A percentile compares a stretch with the other conserved stretches of the same genome.
phyloP scores from a whole-genome alignment of 1,140 invertebrate genomes.

The Apis florea region DNA sequence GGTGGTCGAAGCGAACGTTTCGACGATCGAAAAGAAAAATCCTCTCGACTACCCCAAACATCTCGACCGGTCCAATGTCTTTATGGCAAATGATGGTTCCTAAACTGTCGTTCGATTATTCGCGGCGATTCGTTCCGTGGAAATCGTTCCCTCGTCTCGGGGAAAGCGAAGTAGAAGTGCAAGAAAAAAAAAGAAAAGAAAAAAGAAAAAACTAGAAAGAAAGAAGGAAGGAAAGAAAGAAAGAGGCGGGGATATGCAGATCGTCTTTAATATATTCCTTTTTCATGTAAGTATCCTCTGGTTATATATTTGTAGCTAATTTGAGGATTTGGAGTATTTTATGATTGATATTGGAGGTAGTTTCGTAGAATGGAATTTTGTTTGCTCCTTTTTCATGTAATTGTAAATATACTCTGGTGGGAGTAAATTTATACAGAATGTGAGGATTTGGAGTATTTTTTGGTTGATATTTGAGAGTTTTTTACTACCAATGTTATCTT shows the following conservation, averaged over 20 bases:
- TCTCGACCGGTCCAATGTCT: neutral
- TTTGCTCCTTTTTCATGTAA: too few species aligned
- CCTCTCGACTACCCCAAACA: neutral
- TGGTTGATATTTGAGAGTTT: too few species aligned
- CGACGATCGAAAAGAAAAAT: too few species aligned
- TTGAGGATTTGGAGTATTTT: too few species aligned
- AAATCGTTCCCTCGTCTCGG: neutral
- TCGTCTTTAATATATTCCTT: too few species aligned
- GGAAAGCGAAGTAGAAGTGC: slow-evolving; percentile 6
- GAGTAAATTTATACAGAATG: neutral
- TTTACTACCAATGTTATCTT: too few species aligned
- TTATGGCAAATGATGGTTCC: neutral
- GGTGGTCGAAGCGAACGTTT: neutral
- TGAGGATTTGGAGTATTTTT: too few species aligned
- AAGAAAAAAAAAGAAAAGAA: neutral
- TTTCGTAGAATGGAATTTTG: too few species aligned
- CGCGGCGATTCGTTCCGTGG: slow-evolving; percentile 49
- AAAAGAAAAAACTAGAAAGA: neutral
- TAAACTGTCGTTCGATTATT: neutral
- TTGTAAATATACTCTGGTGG: neutral
- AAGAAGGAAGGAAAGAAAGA: neutral
- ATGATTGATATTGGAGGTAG: too few species aligned
- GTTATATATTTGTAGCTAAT: too few species aligned
- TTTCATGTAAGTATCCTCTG: too few species aligned
- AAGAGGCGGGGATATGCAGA: too few species aligned